Evolutionary conservation across 2,888 invertebrate species (phyloP).

Genomic region (Parnassius apollo): DNA sequence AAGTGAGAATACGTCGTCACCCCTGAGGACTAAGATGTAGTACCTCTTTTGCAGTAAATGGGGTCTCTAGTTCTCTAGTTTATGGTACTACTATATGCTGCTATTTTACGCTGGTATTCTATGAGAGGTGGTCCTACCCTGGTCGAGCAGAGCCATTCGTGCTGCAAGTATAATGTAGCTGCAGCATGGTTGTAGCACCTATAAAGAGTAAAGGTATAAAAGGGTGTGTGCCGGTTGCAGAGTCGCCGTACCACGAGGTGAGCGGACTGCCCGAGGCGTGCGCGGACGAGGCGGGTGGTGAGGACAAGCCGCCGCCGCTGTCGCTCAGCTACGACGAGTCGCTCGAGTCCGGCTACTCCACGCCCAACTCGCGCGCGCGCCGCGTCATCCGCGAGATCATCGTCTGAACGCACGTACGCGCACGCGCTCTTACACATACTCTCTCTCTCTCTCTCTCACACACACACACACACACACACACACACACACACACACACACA

Average conservation of each 20-base stretch:
- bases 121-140: too few species aligned
- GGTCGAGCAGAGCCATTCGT: too few species aligned
- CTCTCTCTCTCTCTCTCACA: background rate
- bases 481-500: background rate
- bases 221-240: conserved; percentile 65
- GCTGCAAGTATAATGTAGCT: too few species aligned
- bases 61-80: too few species aligned
- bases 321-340: conserved; percentile 96
- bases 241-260: conserved; percentile 96
- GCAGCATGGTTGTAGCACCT: too few species aligned
- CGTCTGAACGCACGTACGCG: conserved; percentile 80
- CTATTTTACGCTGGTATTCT: too few species aligned
- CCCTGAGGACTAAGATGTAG: too few species aligned
- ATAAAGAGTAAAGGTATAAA: too few species aligned
- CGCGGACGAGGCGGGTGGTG: conserved; percentile 88
- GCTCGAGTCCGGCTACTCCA: conserved; percentile 95
- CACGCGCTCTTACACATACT: background rate
- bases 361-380: conserved; percentile 94
- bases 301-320: conserved; percentile 92
- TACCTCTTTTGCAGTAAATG: too few species aligned
- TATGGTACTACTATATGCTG: too few species aligned
- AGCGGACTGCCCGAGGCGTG: conserved; percentile 94
- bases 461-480: too few species aligned
- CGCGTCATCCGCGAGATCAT: conserved; percentile 97
- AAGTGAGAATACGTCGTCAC: too few species aligned